A percentile compares a stretch with the other conserved stretches of the same genome.
Conservation (phyloP, 2,113 vertebrate genomes). For the Azemiops feae region DNA sequence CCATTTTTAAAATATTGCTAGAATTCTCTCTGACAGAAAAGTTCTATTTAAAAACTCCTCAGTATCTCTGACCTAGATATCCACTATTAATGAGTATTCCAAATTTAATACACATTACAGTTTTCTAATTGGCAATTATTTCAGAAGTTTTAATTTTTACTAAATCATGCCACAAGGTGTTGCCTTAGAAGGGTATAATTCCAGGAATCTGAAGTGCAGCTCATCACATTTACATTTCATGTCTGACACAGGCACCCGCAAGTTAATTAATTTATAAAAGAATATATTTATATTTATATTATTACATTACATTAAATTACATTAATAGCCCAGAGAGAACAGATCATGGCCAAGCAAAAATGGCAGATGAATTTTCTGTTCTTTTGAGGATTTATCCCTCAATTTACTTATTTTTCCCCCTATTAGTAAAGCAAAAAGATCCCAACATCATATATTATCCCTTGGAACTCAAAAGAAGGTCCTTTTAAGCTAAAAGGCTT, state of each 20-base stretch:
- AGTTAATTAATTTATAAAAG: constrained; percentile 26
- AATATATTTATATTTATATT: constrained; percentile 32
- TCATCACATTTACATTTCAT: constrained; percentile 36
- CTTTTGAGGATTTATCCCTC: constrained; percentile 5
- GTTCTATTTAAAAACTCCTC: constrained; percentile 34
- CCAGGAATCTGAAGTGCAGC: constrained; percentile 38
- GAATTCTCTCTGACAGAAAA: constrained; percentile 44
- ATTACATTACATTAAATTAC: not conserved
- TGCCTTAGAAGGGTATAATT: constrained; percentile 56
- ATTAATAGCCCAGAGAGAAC: constrained; percentile 21
- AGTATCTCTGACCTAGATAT: constrained; percentile 50
- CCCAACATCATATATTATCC: constrained; percentile 21
- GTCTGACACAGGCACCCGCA: constrained; percentile 36
- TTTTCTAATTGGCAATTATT: constrained; percentile 57
- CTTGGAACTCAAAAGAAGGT: not conserved
- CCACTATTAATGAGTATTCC: constrained; percentile 47
- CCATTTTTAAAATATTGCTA: constrained; percentile 19
- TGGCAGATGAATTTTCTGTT: constrained; percentile 8
- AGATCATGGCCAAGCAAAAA: constrained; percentile 11
- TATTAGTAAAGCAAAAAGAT: constrained; percentile 23
- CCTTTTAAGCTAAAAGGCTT: constrained; percentile 21
- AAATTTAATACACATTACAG: constrained; percentile 57
- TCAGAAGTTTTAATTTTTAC: constrained; percentile 50
- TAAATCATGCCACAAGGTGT: constrained; percentile 21
- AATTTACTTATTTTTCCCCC: not conserved